Evolutionary conservation across 2,888 invertebrate species (phyloP), one percentile per base, ranked within the genome.

Genomic region (Ichneumoninae sp.): DNA sequence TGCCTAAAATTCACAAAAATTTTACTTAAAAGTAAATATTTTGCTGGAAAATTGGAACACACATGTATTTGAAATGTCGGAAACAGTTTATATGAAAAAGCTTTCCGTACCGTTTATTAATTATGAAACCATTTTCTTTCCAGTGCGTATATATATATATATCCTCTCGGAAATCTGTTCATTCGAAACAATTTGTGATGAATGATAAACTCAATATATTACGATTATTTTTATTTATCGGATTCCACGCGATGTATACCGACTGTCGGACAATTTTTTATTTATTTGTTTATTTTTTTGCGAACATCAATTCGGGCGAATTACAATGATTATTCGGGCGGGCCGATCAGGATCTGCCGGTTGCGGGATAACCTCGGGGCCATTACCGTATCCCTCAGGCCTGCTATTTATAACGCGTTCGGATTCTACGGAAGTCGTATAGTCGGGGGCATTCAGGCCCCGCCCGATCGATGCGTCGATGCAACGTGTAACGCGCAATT

Each of bases 401-500:
- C 57, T 66, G 86, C 87, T 87, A 87, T 87, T 86, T 86, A 87
- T 85, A 84, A 85, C 82, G 82, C 83, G 82, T 82, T 60, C 80
- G 80, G 72, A 85, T 86, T 86, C 78, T 84, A 85, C 87, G 86
- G 87, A 87, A 86, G 86, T 86, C 68, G 79, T 70, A 60, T 60
- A 54, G 19, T 44, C 33, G 36, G 36, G 65, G n/a, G 57, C 16
- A 50, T 52, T 10, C 19, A 26, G 65, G 70, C 66, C 68, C 78
- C 82, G 78, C 79, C 75, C 80, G 82, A 86, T 85, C 84, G 84
- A 86, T 85, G 70, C 80, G 54, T 88, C 85, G 84, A 85, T 57
- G 79, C 77, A 87, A 87, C 78, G 69, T 57, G 57, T 57, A 69
- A 83, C 87, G 82, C 80, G 82, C 80, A 89, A 87, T 89, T 89